These are phyloP conservation scores for Tyrannus savana DNA, from an alignment of 2,113 vertebrate species.

Conservation along the genomic window DNA sequence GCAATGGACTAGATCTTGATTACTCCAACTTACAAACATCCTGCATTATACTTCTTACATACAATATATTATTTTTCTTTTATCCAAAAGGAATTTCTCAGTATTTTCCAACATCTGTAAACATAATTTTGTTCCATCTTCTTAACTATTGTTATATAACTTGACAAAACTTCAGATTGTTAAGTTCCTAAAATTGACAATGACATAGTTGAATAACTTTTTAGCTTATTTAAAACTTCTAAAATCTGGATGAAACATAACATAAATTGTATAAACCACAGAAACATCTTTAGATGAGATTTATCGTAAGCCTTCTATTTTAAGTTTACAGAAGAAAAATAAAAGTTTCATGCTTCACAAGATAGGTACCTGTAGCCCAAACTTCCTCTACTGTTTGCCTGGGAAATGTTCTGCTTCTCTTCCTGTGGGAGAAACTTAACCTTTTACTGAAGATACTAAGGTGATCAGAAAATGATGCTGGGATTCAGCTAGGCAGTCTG, in stretches of 20 bases:
- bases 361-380: neutral
- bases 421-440: neutral
- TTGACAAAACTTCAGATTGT: neutral
- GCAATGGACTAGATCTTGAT: neutral
- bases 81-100: neutral
- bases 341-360: neutral
- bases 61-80: neutral
- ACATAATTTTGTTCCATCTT: neutral
- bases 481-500: neutral
- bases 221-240: neutral
- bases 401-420: neutral
- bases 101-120: neutral
- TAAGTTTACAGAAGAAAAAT: neutral
- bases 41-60: neutral
- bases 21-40: neutral
- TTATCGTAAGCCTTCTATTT: neutral
- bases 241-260: neutral
- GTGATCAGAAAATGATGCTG: neutral
- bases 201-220: neutral
- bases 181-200: neutral
- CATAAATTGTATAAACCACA: neutral
- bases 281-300: neutral
- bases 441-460: neutral
- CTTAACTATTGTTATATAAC: neutral
- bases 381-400: neutral